These are phyloP conservation scores for Leucoraja ocellata DNA, from an alignment of 2,797 vertebrate species.

Conservation along the genomic window DNA sequence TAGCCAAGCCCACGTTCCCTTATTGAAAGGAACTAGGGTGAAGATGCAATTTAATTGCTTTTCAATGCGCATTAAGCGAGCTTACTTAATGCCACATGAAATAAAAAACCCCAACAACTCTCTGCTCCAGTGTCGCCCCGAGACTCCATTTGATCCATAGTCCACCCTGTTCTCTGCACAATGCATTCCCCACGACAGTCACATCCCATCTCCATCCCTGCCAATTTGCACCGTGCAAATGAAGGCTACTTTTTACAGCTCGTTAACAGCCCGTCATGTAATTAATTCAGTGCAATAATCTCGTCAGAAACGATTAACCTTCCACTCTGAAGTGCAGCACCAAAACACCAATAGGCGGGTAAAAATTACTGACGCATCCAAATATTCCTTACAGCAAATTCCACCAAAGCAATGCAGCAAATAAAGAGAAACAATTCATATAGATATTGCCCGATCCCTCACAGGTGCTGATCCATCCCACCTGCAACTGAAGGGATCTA, in stretches of 20 bases:
- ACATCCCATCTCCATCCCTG: background rate
- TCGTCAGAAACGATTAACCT: constrained; percentile 21
- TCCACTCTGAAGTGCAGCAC: too few relatives aligned
- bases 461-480: too few relatives aligned
- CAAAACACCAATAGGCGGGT: background rate
- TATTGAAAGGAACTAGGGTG: background rate
- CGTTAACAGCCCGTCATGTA: background rate
- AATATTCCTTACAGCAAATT: background rate
- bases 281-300: background rate
- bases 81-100: background rate
- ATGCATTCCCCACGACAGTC: background rate
- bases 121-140: background rate
- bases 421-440: too few relatives aligned
- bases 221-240: background rate
- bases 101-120: background rate
- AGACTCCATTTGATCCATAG: background rate
- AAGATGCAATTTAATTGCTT: background rate
- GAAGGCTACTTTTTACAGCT: background rate
- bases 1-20: too few relatives aligned
- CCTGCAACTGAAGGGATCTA: too few relatives aligned
- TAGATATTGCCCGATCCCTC: too few relatives aligned
- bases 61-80: background rate
- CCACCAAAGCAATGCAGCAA: background rate
- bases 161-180: background rate
- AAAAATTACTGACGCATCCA: background rate